A percentile compares a stretch with the other conserved stretches of the same genome.
These are phyloP conservation scores for Coracias cyanogaster DNA, from an alignment of 2,797 vertebrate genomes.

Conservation along the genomic window DNA sequence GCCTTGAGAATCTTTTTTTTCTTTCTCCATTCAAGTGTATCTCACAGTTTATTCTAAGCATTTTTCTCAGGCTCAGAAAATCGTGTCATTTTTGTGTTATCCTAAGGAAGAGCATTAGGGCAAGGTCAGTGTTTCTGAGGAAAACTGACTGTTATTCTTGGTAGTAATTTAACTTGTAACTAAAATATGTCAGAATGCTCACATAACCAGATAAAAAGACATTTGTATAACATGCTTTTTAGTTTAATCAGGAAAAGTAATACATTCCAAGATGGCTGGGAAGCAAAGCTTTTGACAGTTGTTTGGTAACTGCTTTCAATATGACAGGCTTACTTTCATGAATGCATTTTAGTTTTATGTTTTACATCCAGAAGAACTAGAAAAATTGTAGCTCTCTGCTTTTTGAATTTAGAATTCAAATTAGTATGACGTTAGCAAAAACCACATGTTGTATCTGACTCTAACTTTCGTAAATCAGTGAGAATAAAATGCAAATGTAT, in stretches of 20 bases:
- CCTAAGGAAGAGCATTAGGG: neutral
- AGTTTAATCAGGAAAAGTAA: neutral
- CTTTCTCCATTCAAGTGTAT: neutral
- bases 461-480: neutral
- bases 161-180: neutral
- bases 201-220: neutral
- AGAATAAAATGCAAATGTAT: neutral
- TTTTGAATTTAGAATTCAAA: neutral
- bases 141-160: conserved; percentile 9
- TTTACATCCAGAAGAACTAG: neutral
- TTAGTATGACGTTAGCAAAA: neutral
- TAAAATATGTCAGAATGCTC: neutral
- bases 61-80: neutral
- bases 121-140: neutral
- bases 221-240: neutral
- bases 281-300: neutral
- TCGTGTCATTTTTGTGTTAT: neutral
- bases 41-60: neutral
- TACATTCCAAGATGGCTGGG: neutral
- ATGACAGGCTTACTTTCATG: neutral
- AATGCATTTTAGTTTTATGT: neutral
- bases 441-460: accelerated
- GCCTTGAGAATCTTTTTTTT: neutral
- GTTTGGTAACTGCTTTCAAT: neutral
- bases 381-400: neutral